Base-by-base conservation (phyloP, 2,888 invertebrate species). In the Atrina japonica region DNA sequence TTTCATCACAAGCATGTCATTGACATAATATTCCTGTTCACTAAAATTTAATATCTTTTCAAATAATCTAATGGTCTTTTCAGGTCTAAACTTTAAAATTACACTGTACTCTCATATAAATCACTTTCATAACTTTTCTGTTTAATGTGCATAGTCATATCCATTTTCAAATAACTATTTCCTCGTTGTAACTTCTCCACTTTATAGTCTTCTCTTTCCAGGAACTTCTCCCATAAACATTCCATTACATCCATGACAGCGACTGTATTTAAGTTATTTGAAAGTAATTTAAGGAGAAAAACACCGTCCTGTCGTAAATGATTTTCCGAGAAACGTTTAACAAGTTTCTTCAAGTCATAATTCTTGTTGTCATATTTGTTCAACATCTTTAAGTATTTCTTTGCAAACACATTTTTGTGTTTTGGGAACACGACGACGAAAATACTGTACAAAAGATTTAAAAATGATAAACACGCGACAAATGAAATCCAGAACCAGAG, bases 291-390 rank as follows among this genome's bases (percentile, higher is more conserved):
- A 11, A 65, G 30, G 18, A 65, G 45, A 21, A 47, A 65, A 14
- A 65, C 47, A 3, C 65, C 65, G 18, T 65, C 65, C 11, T 65
- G 65, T 21, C 65, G 55, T 45, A 65, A 55, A 35, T 65, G 56
- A 14, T 29, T 21, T 21, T 65, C 52, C 1, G 41, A 41, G 27
- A 64, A 64, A 18, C 52, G 50, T 41, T 43, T 27, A 29, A 43
- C 41, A 23, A 64, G 21, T 41, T 52, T 64, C 11, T 40, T 18
- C 14, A 35, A 56, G n/a, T 40, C 14, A 35, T 40, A 56, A 35
- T 56, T 35, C 40, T 40, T 40, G 30, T 56, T 56, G 56, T 56
- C 40, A 35, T 56, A 56, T 23, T 40, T 40, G 7, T 35, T 29
- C 35, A 41, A 14, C 56, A 65, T 56, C 30, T 65, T 18, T 18